Evolutionary conservation across 2,797 vertebrate genomes (phyloP).

Genomic region (Bryconaethiops microstoma): DNA sequence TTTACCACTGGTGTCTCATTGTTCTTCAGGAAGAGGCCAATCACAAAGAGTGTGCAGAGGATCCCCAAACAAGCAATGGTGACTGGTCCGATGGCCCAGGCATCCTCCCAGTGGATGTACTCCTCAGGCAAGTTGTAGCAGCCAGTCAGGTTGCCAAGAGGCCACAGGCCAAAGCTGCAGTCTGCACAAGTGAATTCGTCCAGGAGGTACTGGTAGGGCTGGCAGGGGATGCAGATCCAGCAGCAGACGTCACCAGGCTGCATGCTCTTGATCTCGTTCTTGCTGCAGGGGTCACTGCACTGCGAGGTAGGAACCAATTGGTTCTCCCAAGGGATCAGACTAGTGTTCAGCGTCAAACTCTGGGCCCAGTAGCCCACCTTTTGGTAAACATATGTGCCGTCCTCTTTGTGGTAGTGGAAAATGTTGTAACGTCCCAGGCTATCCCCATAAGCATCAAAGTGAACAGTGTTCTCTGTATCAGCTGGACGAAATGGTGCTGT

Average conservation of each 20-base stretch:
- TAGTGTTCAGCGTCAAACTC: slow-evolving; percentile 86
- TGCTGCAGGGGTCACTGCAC: slow-evolving; percentile 96
- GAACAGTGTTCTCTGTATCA: slow-evolving; percentile 85
- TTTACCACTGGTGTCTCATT: slow-evolving; percentile 95
- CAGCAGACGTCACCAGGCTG: slow-evolving; percentile 98
- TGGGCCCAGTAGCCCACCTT: slow-evolving; percentile 98
- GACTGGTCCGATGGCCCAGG: slow-evolving; percentile 94
- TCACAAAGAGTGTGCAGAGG: slow-evolving; percentile 89
- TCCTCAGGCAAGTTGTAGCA: slow-evolving; percentile 95
- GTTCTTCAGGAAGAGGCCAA: slow-evolving; percentile 89
- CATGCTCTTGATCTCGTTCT: slow-evolving; percentile 96
- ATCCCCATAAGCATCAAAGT: slow-evolving; percentile 90
- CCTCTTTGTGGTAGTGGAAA: slow-evolving; percentile 88
- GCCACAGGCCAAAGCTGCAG: slow-evolving; percentile 93
- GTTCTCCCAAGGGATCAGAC: slow-evolving; percentile 85
- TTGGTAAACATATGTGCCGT: slow-evolving; percentile 84
- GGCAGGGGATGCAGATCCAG: slow-evolving; percentile 98
- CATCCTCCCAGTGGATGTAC: slow-evolving; percentile 95
- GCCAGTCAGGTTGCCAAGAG: slow-evolving; percentile 88
- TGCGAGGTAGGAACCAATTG: slow-evolving; percentile 86
- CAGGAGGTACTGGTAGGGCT: slow-evolving; percentile 90
- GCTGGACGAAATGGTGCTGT: slow-evolving; percentile 91
- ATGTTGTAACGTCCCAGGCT: slow-evolving; percentile 98
- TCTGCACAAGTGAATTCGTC: slow-evolving; percentile 95
- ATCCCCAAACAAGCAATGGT: slow-evolving; percentile 95